Conservation (phyloP, 2,113 vertebrate species). For the Grammomys dolichurus region DNA sequence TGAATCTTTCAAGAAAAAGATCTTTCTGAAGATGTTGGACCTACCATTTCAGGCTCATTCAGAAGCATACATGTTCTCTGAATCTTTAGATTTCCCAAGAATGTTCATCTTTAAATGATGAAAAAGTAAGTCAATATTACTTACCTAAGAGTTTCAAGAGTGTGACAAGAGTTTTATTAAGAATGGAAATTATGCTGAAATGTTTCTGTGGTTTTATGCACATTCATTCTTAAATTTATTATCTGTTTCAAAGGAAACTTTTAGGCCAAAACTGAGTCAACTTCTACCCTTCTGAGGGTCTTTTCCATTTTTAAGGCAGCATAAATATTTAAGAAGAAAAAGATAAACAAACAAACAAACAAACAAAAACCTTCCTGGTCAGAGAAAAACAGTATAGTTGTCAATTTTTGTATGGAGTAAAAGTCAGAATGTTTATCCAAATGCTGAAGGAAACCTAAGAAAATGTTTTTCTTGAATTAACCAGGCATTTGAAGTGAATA, state of each 20-base stretch:
- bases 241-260: not conserved
- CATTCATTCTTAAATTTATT: not conserved
- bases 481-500: conserved; percentile 23
- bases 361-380: not conserved
- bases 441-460: conserved; percentile 19
- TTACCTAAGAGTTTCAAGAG: not conserved
- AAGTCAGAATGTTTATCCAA: conserved; percentile 21
- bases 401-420: not conserved
- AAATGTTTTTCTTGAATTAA: conserved; percentile 54
- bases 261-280: not conserved
- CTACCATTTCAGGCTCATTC: not conserved
- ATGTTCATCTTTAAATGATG: not conserved
- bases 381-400: not conserved
- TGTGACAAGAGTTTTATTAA: not conserved
- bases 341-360: not conserved
- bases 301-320: conserved; percentile 12
- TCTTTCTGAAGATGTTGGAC: not conserved
- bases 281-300: not conserved
- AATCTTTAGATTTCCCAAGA: not conserved
- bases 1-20: not conserved
- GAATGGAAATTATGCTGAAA: not conserved
- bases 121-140: conserved; percentile 15
- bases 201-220: not conserved
- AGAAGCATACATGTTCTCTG: not conserved
- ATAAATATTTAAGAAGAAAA: not conserved